Evolutionary conservation across 30 jellyfish, hydroid and myxozoan genomes (phyloP).

Genomic region (Catostylus mosaicus): DNA sequence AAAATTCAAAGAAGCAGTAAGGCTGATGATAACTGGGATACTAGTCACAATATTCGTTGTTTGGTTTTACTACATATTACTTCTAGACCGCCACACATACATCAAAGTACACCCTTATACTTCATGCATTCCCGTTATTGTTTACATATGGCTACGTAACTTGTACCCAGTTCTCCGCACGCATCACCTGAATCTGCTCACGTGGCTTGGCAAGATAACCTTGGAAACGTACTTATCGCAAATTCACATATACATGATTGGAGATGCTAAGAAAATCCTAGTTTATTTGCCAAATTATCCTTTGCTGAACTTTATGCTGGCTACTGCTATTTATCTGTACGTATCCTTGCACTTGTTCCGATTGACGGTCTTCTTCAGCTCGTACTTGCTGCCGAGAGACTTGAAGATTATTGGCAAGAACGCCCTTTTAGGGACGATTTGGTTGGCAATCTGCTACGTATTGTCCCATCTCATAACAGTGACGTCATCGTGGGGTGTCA

Average conservation of each 20-base stretch:
- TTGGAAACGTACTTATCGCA: conserved; percentile 92
- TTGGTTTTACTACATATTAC: conserved; percentile 75
- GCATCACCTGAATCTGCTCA: conserved; percentile 57
- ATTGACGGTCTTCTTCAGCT: conserved; percentile 90
- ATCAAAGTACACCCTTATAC: conserved; percentile 83
- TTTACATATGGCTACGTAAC: conserved; percentile 85
- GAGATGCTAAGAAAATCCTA: conserved; percentile 84
- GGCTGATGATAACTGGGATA: conserved; percentile 55
- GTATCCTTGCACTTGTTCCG: conserved; percentile 74
- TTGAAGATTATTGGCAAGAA: conserved; percentile 74
- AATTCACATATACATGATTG: conserved; percentile 94
- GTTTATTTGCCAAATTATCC: conserved; percentile 92
- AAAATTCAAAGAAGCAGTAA: conserved; percentile 67
- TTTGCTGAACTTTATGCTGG: conserved; percentile 78
- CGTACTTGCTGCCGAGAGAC: conserved; percentile 88
- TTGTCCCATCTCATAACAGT: conserved; percentile 52
- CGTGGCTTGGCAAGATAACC: conserved; percentile 96
- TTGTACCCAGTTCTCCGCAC: conserved; percentile 85
- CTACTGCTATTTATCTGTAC: conserved; percentile 74
- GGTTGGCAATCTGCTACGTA: conserved; percentile 72
- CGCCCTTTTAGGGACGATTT: conserved; percentile 50
- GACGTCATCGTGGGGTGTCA: conserved; percentile 66
- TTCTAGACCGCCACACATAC: conserved; percentile 54
- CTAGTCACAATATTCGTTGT: conserved; percentile 53
- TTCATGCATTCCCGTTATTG: conserved; percentile 83